Base-by-base conservation (phyloP, 2,113 vertebrate genomes). In the Leptobrachium ailaonicum region DNA sequence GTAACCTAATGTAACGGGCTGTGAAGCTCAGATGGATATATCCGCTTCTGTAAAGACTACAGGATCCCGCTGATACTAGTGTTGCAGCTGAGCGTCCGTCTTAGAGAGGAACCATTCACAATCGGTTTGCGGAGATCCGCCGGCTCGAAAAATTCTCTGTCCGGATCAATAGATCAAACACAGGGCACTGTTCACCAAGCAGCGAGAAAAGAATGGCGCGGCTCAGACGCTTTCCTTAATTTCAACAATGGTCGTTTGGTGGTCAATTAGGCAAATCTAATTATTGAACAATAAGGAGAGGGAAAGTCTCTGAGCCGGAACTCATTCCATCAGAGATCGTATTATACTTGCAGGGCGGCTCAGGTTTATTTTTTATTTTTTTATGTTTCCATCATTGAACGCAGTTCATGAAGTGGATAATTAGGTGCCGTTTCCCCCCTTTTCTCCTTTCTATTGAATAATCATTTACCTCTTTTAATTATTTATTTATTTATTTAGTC, bases 221-320 rank as follows among this genome's bases (percentile, higher is more conserved):
- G 50, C 47, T 14, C 41, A 12, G 40, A 67, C 20, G 40, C 63
- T 66, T 66, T 80, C 73, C 78, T 60, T 56, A 5, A 14, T 73
- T 80, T 9, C 12, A 40, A 58, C 63, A 68, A 80, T 80, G 63
- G 78, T 67, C 67, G 41, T 71, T 73, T 67, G 71, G 62, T 66
- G 71, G 78, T 68, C 78, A 80, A 73, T 80, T 80, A 80, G 63
- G 78, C 78, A 80, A 73, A 73, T 80, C 78, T 80, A 80, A 80
- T 80, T 80, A 67, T 67, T 58, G 71, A 73, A 80, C 78, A 80
- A 80, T 80, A 50, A 71, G n/a, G 40, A 41, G 66, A 41, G 66
- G 42, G 71, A 2, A 73, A 47, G 41, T n/a, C 47, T 73, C 44
- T 79, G 78, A 80, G 8, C 47, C 8, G 8, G 47, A 50, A 50